phyloP scores from a whole-genome alignment of 2,113 vertebrate species.

The Thymallus thymallus region DNA sequence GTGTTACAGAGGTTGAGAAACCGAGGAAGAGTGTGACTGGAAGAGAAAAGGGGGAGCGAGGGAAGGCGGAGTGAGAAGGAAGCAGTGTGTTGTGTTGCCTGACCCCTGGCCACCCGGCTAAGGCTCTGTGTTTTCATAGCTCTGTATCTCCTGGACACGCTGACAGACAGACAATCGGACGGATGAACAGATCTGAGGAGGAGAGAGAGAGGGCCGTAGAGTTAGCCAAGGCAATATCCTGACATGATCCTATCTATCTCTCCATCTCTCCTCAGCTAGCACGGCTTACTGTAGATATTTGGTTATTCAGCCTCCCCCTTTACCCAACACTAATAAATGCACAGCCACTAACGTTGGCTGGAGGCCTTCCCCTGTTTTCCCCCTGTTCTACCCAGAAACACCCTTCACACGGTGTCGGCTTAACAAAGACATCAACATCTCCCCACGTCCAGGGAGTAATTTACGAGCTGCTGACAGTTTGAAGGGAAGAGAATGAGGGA shows the following conservation, averaged over 20 bases:
- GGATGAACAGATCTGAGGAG: slow-evolving; percentile 7
- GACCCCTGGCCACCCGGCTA: slow-evolving; percentile 3
- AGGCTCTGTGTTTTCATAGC: slow-evolving; percentile 33
- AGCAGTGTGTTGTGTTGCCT: not conserved
- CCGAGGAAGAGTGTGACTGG: not conserved
- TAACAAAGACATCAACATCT: slow-evolving; percentile 68
- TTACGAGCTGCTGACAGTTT: slow-evolving; percentile 78
- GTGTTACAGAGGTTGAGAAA: slow-evolving; percentile 4
- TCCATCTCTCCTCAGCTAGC: slow-evolving; percentile 44
- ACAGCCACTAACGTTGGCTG: slow-evolving; percentile 16
- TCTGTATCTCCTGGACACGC: slow-evolving; percentile 29
- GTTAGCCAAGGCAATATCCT: slow-evolving; percentile 56
- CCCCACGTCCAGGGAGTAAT: slow-evolving; percentile 62
- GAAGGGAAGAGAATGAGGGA: slow-evolving; percentile 66
- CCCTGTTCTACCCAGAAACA: slow-evolving; percentile 18
- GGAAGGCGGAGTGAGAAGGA: not conserved
- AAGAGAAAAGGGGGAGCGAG: not conserved
- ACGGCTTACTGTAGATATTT: slow-evolving; percentile 49
- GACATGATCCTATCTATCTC: slow-evolving; percentile 50
- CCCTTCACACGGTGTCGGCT: slow-evolving; percentile 46
- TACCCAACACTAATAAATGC: slow-evolving; percentile 61
- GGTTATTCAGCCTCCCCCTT: slow-evolving; percentile 46
- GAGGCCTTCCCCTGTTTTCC: slow-evolving; percentile 20
- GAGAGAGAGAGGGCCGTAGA: slow-evolving; percentile 32
- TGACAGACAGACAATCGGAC: slow-evolving; percentile 22